These are phyloP conservation scores for Mylabris sibirica DNA, from an alignment of 2,888 invertebrate species.

Conservation along the genomic window DNA sequence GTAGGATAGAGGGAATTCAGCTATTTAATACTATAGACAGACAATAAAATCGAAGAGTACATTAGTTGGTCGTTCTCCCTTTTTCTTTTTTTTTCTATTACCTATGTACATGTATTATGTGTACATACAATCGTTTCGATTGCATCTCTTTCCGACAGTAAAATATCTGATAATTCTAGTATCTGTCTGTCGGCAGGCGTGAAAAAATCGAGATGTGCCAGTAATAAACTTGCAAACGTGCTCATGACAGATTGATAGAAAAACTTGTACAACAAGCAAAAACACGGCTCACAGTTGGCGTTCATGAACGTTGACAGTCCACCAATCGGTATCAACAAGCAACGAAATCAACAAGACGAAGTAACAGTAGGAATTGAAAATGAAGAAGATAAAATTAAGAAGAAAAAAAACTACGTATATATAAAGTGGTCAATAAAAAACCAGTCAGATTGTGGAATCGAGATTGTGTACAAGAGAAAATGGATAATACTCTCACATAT, in stretches of 20 bases:
- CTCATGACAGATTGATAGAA: slow-evolving; percentile 53
- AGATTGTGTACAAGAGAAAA: not conserved
- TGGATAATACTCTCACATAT: not conserved
- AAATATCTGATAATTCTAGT: not conserved
- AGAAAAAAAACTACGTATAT: not conserved
- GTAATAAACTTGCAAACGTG: slow-evolving; percentile 53
- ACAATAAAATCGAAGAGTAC: not conserved
- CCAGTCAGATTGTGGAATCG: not conserved
- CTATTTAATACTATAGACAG: not conserved
- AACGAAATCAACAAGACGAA: slow-evolving; percentile 44
- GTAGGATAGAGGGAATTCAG: not conserved
- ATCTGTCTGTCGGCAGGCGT: slow-evolving; percentile 16
- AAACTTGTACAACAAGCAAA: slow-evolving; percentile 56
- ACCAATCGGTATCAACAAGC: slow-evolving; percentile 35
- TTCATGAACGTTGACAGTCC: slow-evolving; percentile 44
- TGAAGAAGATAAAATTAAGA: slow-evolving; percentile 46
- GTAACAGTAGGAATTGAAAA: slow-evolving; percentile 50
- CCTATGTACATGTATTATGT: not conserved
- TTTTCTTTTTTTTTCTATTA: no score
- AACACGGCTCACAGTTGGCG: slow-evolving; percentile 47
- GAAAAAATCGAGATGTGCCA: slow-evolving; percentile 36
- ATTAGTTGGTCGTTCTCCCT: not conserved
- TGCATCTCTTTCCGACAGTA: not conserved
- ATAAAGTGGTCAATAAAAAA: not conserved
- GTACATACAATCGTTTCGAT: not conserved